Evolutionary conservation across 2,888 invertebrate genomes (phyloP), one percentile per base, ranked within the genome.

Genomic region (Chaitophorus viminalis): DNA sequence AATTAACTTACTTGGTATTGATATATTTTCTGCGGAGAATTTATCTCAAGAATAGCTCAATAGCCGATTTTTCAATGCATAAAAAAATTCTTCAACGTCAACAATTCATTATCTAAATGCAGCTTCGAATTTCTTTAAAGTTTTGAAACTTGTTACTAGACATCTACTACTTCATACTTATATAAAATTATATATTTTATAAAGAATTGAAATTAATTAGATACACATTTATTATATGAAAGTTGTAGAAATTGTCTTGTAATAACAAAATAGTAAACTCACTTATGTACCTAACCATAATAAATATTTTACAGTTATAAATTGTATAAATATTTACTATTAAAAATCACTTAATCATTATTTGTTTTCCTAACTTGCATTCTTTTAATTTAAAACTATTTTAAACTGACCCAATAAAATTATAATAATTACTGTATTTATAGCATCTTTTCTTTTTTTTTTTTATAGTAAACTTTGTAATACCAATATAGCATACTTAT

Each of bases 1-100:
- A 78, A 78, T 78, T 78, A 78, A 33, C 8, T 78, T 25, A n/a
- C 54, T 60, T n/a, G n/a, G n/a, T n/a, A 21, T 68, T 29, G 68
- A 39, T 29, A n/a, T n/a, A 14, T 70, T 70, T 70, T 70, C 14
- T 46, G 46, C 14, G 8, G 46, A 46, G 8, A 46, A 14, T 46
- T 46, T 11, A 46, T 46, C 46, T 14, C 46, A 46, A 46, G 46
- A 46, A 46, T 46, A 46, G 14, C 46, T 46, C 11, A 39, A 14
- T 46, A 46, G 14, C 46, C 8, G 11, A 46, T 14, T 46, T 46
- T 46, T 46, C 14, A 46, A 46, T 14, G 46, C 46, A 1, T 14
- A 46, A 46, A 14, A 46, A 46, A 11, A 46, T 14, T 46, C 2
- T 46, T 11, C 14, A 14, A 46, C 11, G 0, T 46, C 46, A 14